phyloP scores from a whole-genome alignment of 2,113 vertebrate species.

The Syngnathus floridae region DNA sequence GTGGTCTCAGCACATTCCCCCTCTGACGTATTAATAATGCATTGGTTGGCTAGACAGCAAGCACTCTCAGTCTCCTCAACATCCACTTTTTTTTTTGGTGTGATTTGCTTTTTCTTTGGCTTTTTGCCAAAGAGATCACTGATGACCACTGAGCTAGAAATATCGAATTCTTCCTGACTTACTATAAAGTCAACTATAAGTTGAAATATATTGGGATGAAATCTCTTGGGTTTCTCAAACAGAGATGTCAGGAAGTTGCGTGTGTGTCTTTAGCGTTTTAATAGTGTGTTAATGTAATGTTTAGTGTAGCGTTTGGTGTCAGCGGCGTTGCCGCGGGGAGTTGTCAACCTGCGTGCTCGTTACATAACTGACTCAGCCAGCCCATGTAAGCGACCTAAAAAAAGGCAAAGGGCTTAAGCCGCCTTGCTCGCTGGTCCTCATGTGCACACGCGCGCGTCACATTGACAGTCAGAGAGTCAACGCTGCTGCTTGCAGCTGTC shows the following conservation, averaged over 20 bases:
- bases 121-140: background rate
- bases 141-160: too few species aligned
- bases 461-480: constrained; percentile 1
- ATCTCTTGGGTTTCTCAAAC: background rate
- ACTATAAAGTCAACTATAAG: too few species aligned
- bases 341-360: constrained; percentile 47
- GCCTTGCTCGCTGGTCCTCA: constrained; percentile 27
- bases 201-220: too few species aligned
- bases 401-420: constrained; percentile 61
- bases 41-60: constrained; percentile 21
- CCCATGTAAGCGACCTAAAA: constrained; percentile 51
- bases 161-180: too few species aligned
- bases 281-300: constrained; percentile 1
- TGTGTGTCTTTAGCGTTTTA: background rate
- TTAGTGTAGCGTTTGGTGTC: constrained; percentile 26
- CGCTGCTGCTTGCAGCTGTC: constrained; percentile 45
- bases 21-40: constrained; percentile 38
- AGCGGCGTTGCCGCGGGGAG: constrained; percentile 40
- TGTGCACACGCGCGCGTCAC: background rate
- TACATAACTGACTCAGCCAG: constrained; percentile 59
- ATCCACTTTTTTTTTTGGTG: background rate
- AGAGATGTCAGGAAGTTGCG: background rate
- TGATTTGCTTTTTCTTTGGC: background rate
- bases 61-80: background rate
- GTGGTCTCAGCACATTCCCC: constrained; percentile 9